These are phyloP conservation scores for Notiomystis cincta DNA, from an alignment of 2,113 vertebrate genomes.

Conservation along the genomic window DNA sequence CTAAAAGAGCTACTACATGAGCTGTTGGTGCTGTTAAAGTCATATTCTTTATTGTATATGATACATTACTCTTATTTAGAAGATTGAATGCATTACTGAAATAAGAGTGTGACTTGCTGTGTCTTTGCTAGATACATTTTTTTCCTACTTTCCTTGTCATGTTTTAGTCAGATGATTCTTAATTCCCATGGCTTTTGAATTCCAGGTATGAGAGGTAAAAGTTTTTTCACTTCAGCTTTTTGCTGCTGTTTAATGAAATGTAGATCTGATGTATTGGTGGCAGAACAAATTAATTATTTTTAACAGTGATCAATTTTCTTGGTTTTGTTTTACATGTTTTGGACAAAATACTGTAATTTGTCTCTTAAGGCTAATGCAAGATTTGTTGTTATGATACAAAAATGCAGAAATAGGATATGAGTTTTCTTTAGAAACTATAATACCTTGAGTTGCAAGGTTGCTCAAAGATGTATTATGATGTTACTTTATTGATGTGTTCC, in stretches of 20 bases:
- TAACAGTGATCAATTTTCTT: background rate
- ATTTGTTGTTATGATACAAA: background rate
- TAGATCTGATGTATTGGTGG: background rate
- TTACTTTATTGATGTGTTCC: background rate
- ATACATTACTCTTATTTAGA: background rate
- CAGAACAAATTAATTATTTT: background rate
- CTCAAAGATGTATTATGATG: background rate
- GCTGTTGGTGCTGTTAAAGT: background rate
- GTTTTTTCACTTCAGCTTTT: background rate
- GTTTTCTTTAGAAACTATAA: background rate
- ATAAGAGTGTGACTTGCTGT: background rate
- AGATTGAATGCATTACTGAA: background rate
- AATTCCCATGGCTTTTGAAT: background rate
- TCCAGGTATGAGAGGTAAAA: background rate
- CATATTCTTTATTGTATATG: background rate
- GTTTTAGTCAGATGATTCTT: background rate
- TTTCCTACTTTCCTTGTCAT: background rate
- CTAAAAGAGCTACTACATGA: background rate
- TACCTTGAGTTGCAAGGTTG: background rate
- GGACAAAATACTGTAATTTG: background rate
- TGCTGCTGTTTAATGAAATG: background rate
- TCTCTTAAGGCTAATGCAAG: background rate
- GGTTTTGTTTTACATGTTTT: background rate
- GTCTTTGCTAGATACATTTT: background rate
- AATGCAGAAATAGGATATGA: background rate